Conservation (phyloP, 1,140 invertebrate genomes). For the Trichomalopsis sarcophagae region DNA sequence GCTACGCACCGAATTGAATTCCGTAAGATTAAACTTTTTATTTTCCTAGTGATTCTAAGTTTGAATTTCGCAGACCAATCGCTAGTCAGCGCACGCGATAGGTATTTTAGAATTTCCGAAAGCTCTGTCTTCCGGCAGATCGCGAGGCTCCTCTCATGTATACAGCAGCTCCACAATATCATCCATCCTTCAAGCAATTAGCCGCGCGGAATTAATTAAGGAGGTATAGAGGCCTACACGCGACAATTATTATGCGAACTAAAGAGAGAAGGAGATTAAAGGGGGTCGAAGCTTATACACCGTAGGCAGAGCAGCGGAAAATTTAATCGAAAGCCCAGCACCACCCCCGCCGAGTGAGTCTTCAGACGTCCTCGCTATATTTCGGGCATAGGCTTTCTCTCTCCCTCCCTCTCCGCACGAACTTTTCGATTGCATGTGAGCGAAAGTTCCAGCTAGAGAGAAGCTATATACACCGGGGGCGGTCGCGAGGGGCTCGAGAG, state of each 20-base stretch:
- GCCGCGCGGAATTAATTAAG: slow-evolving; percentile 22
- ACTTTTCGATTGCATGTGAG: slow-evolving; percentile 48
- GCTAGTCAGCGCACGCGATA: too few relatives aligned
- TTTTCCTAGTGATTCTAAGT: too few relatives aligned
- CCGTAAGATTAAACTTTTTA: neutral
- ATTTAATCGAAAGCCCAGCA: slow-evolving; percentile 47
- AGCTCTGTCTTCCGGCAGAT: too few relatives aligned
- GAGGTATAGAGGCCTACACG: neutral
- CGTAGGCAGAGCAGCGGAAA: slow-evolving; percentile 19
- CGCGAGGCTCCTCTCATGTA: too few relatives aligned
- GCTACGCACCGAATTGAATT: neutral
- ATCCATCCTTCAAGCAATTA: slow-evolving; percentile 25
- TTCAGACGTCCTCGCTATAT: slow-evolving; percentile 43
- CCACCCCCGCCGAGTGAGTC: neutral
- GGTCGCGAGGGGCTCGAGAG: neutral
- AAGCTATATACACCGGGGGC: neutral
- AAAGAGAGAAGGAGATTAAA: slow-evolving; percentile 9
- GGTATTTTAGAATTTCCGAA: too few relatives aligned
- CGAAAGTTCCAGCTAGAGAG: slow-evolving; percentile 19
- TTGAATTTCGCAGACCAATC: too few relatives aligned
- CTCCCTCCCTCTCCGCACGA: neutral
- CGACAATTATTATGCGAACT: slow-evolving; percentile 29
- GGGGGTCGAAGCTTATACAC: neutral
- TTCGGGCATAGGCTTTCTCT: neutral
- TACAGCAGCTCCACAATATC: neutral